Conservation (phyloP, 2,888 invertebrate species). For the Thymelicus lineola region DNA sequence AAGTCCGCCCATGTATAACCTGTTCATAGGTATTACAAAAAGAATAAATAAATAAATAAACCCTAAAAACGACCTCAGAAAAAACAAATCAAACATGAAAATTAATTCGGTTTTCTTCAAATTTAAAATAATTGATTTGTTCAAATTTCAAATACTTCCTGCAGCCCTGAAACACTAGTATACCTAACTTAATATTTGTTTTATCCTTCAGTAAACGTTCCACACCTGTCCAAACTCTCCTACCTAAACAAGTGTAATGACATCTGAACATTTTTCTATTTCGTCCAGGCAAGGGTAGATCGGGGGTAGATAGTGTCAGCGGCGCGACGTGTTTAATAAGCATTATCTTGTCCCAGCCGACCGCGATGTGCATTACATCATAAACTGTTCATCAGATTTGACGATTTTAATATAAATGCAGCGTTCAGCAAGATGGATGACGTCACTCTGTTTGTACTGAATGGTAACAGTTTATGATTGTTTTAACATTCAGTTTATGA, state of each 20-base stretch:
- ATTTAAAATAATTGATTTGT: too few species aligned
- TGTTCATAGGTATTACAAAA: too few species aligned
- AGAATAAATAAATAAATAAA: too few species aligned
- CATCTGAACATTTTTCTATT: conserved; percentile 66
- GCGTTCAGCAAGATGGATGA: not conserved
- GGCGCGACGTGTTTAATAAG: conserved; percentile 81
- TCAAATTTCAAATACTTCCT: too few species aligned
- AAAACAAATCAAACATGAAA: too few species aligned
- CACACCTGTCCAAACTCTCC: conserved; percentile 10
- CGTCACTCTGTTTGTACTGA: not conserved
- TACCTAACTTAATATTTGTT: too few species aligned
- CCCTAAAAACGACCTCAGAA: too few species aligned
- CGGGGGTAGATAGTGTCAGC: conserved; percentile 79
- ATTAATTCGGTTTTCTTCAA: too few species aligned
- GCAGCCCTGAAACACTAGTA: too few species aligned
- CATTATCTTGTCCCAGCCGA: conserved; percentile 71
- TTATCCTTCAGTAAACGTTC: not conserved
- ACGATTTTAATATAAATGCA: conserved; percentile 26
- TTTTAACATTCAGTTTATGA: too few species aligned
- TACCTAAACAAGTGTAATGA: conserved; percentile 48
- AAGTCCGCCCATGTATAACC: too few species aligned
- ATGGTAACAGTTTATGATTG: too few species aligned
- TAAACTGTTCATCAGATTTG: conserved; percentile 30
- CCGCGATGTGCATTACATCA: conserved; percentile 36
- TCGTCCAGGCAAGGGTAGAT: conserved; percentile 57